A percentile compares a stretch with the other conserved stretches of the same genome.
phyloP scores from a whole-genome alignment of 2,888 invertebrate genomes.

The Agonopterix heracliana region DNA sequence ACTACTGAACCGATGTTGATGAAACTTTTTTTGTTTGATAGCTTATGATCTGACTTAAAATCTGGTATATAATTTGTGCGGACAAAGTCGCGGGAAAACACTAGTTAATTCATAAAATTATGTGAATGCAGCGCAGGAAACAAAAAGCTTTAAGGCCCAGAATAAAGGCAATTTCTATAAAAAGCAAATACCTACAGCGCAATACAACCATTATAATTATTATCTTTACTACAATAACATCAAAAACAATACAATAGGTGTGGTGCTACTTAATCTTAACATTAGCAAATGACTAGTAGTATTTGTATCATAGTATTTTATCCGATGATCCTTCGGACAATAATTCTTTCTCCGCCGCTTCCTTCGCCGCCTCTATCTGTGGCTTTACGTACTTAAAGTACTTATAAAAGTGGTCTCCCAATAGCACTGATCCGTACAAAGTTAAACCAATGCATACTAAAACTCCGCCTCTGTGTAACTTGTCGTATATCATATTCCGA shows the following conservation, averaged over 20 bases:
- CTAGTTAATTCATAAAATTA: no score
- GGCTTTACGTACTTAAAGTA: conserved; percentile 65
- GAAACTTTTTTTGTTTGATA: no score
- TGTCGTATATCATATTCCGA: conserved; percentile 56
- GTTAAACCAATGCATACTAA: conserved; percentile 63
- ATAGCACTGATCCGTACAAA: conserved; percentile 38
- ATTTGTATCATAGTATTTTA: conserved; percentile 35
- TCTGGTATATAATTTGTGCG: no score
- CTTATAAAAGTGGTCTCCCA: conserved; percentile 55
- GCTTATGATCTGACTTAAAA: no score
- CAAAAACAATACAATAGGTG: background rate
- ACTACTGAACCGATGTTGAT: no score
- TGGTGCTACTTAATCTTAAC: conserved; percentile 7
- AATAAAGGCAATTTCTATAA: no score
- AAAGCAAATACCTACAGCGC: background rate
- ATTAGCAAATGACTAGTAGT: conserved; percentile 12
- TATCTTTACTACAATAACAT: background rate
- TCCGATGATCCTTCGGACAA: conserved; percentile 68
- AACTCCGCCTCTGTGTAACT: conserved; percentile 65
- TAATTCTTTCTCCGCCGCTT: conserved; percentile 58
- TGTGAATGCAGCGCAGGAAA: no score
- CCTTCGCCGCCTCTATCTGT: conserved; percentile 45
- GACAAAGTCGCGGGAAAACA: no score
- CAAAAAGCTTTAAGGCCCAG: no score
- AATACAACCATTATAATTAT: background rate